These are phyloP conservation scores for Linyphia triangularis DNA, from an alignment of 2,888 invertebrate genomes.

Conservation along the genomic window DNA sequence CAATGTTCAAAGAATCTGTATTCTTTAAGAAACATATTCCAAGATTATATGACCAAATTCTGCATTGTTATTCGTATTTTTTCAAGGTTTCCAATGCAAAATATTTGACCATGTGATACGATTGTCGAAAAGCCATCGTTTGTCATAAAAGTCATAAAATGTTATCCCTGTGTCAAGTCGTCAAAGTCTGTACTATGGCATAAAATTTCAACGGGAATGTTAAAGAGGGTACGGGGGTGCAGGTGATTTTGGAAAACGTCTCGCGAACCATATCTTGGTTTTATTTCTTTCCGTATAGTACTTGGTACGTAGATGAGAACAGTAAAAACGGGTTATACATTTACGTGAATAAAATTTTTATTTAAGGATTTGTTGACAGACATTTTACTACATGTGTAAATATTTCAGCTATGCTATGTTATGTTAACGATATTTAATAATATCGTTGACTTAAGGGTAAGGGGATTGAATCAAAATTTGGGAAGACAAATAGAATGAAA, in stretches of 20 bases:
- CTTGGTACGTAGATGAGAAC: conserved; percentile 4
- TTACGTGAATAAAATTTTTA: conserved; percentile 59
- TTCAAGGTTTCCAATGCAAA: conserved; percentile 27
- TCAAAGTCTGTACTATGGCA: conserved; percentile 57
- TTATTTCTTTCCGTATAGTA: conserved; percentile 44
- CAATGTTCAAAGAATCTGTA: conserved; percentile 41
- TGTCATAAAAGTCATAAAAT: conserved; percentile 65
- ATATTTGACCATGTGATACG: conserved; percentile 62
- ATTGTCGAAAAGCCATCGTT: conserved; percentile 54
- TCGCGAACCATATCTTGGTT: conserved; percentile 57
- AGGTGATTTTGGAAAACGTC: conserved; percentile 60
- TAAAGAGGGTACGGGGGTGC: neutral
- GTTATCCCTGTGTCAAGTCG: conserved; percentile 70
- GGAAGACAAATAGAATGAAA: neutral
- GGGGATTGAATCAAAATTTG: too few species aligned
- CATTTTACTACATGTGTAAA: conserved; percentile 47
- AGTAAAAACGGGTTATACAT: conserved; percentile 34
- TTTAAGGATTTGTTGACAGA: conserved; percentile 48
- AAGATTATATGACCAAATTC: conserved; percentile 53
- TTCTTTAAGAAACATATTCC: neutral
- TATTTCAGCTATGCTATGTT: conserved; percentile 19
- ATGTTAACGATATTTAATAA: conserved; percentile 11
- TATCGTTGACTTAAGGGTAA: too few species aligned
- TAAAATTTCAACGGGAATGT: conserved; percentile 62
- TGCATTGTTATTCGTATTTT: conserved; percentile 54